phyloP scores from a whole-genome alignment of 2,113 vertebrate genomes.

The Corvus hawaiiensis region DNA sequence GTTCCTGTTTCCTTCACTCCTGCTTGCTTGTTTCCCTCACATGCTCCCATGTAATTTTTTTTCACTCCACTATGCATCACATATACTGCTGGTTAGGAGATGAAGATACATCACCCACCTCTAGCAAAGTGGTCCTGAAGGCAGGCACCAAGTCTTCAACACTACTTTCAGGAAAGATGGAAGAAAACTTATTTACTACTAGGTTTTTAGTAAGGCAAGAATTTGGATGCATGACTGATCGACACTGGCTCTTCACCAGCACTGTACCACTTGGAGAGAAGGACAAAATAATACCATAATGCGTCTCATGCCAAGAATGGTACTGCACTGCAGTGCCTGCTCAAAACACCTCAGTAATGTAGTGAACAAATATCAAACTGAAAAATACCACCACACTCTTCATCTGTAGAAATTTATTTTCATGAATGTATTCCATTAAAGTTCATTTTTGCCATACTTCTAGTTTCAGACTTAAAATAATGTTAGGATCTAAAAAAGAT shows the following conservation, averaged over 20 bases:
- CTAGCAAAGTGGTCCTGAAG: not conserved
- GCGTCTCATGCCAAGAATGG: not conserved
- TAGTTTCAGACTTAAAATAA: not conserved
- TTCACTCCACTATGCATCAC: not conserved
- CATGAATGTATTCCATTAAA: not conserved
- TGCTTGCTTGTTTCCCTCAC: not conserved
- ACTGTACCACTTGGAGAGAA: not conserved
- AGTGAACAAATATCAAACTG: not conserved
- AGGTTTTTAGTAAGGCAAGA: not conserved
- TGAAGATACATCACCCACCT: not conserved
- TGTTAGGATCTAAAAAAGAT: not conserved
- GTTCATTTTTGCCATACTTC: not conserved
- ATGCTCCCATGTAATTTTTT: accelerated
- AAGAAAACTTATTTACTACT: not conserved
- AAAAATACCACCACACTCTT: not conserved
- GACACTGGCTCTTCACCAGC: not conserved
- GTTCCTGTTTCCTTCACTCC: not conserved
- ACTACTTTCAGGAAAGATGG: not conserved
- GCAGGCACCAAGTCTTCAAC: not conserved
- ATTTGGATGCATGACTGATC: not conserved
- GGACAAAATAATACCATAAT: not conserved
- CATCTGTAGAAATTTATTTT: not conserved
- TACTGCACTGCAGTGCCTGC: not conserved
- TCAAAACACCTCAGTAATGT: not conserved
- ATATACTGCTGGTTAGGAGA: not conserved